Evolutionary conservation across 1,140 invertebrate genomes (phyloP).

Genomic region (Phenacoccus solenopsis): DNA sequence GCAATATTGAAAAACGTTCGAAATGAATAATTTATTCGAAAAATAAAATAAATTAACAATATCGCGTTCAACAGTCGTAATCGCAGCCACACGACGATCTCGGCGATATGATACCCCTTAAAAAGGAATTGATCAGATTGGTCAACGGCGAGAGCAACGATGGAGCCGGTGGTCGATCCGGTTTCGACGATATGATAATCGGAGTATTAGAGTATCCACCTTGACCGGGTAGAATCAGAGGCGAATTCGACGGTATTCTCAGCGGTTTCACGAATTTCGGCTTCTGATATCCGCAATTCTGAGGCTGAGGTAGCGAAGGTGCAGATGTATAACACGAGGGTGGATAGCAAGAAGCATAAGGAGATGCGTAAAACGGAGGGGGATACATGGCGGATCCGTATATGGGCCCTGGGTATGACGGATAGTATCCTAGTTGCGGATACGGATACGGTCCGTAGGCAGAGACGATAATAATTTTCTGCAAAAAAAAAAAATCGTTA

Average conservation of each 20-base stretch:
- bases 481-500: too few relatives aligned
- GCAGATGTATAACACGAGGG: neutral
- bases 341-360: neutral
- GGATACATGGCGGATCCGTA: too few relatives aligned
- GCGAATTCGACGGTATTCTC: neutral
- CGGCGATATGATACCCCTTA: neutral
- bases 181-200: neutral
- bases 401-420: neutral
- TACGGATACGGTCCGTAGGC: neutral
- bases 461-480: too few relatives aligned
- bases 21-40: too few relatives aligned
- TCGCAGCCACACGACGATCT: neutral
- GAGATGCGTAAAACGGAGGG: too few relatives aligned
- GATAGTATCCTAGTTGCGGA: too few relatives aligned
- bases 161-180: neutral
- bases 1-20: too few relatives aligned
- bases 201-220: neutral
- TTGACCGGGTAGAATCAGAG: neutral
- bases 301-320: neutral
- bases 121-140: neutral
- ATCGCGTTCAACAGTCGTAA: too few relatives aligned
- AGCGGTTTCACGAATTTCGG: neutral
- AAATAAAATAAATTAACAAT: too few relatives aligned
- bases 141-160: neutral
- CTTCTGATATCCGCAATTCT: neutral